Evolutionary conservation across 2,113 vertebrate species (phyloP), one percentile per base, ranked within the genome.

Genomic region (Rhipidura dahli): DNA sequence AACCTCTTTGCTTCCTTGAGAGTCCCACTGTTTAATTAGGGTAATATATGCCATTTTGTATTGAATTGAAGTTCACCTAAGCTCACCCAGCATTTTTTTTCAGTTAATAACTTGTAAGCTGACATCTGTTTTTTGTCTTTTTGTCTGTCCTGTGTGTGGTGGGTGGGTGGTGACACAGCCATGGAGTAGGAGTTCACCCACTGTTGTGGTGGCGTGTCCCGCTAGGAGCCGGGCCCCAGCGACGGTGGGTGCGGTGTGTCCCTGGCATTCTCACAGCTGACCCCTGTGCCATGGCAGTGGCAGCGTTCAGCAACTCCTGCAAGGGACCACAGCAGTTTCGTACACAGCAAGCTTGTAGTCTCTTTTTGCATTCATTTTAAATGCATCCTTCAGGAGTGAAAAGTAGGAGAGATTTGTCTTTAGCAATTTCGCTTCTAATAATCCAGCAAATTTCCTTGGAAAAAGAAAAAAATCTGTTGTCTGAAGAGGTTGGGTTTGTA

Each of bases 21-120:
- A 65, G 53, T 47, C 64, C 73, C 42, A 15, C 91, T 77, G 59
- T 81, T 97, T 97, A 94, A 96, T 97, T 91, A 96, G 69, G 80
- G 53, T 90, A 7, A 47, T 61, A 8, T 56, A 84, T 81, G 75
- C 49, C 31, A 20, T 30, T 93, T 91, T 42, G n/a, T 83, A 87
- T 95, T 89, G 85, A 91, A 92, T 42, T 61, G 83, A 72, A 44
- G 56, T 87, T 94, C 93, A 61, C 94, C 85, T 83, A 81, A 33
- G 59, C 72, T 94, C 40, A 64, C 87, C 69, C 73, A 40, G 86
- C 45, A 42, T 64, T 75, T 69, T 69, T 39, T 93, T 65, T 61
- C 90, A 50, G 44, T 71, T 61, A 79, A 35, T 54, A 61, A 6
- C 4, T 3, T 51, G 3, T 28, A 59, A 61, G 21, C 66, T 39